A percentile compares a stretch with the other conserved stretches of the same genome.
These are phyloP conservation scores for Cotesia glomerata DNA, from an alignment of 1,140 invertebrate species.

Conservation along the genomic window DNA sequence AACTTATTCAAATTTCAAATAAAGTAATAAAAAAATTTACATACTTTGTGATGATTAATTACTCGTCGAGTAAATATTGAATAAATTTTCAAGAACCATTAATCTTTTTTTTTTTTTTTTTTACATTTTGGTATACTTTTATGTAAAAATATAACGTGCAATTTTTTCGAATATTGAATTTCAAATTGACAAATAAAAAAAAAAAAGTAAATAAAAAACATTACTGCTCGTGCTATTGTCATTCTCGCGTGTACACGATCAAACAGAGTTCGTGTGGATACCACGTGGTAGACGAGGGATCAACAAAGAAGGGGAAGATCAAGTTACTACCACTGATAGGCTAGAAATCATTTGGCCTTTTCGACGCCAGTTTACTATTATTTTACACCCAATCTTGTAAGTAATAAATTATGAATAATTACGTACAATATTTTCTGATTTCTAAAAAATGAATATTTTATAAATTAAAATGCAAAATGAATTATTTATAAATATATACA, in stretches of 20 bases:
- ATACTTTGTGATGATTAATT: background rate
- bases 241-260: background rate
- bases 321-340: background rate
- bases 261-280: background rate
- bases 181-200: background rate
- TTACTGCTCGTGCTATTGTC: background rate
- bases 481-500: too few species aligned
- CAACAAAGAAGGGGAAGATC: constrained; percentile 15
- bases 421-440: background rate
- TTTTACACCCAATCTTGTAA: background rate
- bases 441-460: background rate
- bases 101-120: too few species aligned
- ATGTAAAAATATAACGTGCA: too few species aligned
- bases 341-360: background rate
- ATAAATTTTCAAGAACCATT: too few species aligned
- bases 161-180: background rate
- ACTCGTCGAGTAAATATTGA: background rate
- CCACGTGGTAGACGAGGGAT: constrained; percentile 15
- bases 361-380: background rate
- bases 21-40: background rate
- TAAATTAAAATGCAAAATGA: too few species aligned
- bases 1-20: background rate
- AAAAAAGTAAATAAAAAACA: background rate
- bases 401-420: background rate
- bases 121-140: too few species aligned